These are phyloP conservation scores for Anguilla obscura DNA, from an alignment of 2,797 vertebrate genomes.

Conservation along the genomic window DNA sequence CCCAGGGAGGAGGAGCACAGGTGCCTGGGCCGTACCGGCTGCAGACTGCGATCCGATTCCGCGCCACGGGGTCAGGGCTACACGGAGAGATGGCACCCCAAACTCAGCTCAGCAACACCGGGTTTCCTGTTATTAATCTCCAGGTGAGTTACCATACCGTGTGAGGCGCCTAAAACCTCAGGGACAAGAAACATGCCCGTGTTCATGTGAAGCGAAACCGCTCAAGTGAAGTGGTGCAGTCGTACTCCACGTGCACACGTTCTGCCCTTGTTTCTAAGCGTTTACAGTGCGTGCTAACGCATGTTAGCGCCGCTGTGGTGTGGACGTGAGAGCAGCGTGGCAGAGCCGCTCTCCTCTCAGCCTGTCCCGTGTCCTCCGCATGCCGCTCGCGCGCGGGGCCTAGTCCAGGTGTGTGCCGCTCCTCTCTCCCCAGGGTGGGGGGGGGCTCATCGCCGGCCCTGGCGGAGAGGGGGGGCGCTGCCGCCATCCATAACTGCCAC, in stretches of 20 bases:
- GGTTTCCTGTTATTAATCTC: not conserved
- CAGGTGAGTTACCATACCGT: not conserved
- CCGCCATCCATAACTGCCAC: slow-evolving; percentile 61
- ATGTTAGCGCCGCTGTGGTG: too few species aligned
- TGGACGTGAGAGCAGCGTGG: not conserved
- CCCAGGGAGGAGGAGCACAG: slow-evolving; percentile 50
- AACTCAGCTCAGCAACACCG: not conserved
- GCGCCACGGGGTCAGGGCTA: slow-evolving; percentile 69
- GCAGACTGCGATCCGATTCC: slow-evolving; percentile 76
- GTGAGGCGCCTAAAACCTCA: not conserved
- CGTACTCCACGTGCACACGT: not conserved
- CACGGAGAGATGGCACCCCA: slow-evolving; percentile 45
- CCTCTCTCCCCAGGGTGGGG: slow-evolving; percentile 39
- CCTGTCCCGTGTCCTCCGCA: not conserved
- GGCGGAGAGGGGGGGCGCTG: slow-evolving; percentile 29
- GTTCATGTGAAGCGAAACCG: not conserved
- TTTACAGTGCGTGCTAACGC: too few species aligned
- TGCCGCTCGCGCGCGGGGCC: slow-evolving; percentile 35
- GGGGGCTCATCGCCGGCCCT: not conserved
- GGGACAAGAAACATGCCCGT: not conserved
- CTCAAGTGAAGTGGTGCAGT: not conserved
- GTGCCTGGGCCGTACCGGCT: slow-evolving; percentile 58
- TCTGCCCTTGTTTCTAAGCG: not conserved
- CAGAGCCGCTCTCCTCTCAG: not conserved
- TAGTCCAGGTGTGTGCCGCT: slow-evolving; percentile 53